phyloP scores from a whole-genome alignment of 30 jellyfish, hydroid and myxozoan genomes.

The Rhopilema esculentum region DNA sequence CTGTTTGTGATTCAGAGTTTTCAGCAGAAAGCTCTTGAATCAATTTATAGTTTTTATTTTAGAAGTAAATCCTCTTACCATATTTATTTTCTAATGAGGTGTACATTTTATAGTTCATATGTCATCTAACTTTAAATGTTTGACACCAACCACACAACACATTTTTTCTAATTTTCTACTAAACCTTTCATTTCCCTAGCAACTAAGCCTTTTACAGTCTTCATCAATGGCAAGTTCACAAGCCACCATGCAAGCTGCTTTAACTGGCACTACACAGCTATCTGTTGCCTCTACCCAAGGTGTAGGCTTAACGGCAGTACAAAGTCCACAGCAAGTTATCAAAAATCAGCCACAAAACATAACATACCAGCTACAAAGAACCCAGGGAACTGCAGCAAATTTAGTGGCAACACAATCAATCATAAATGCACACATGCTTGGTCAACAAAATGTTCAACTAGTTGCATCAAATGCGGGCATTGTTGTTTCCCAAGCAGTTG shows the following conservation, averaged over 20 bases:
- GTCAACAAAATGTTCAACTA: constrained; percentile 38
- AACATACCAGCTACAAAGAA: constrained; percentile 58
- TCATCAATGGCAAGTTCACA: constrained; percentile 50
- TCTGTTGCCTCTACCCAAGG: constrained; percentile 64
- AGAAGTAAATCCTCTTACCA: too few species aligned
- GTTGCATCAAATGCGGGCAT: constrained; percentile 36
- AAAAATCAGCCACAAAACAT: constrained; percentile 55
- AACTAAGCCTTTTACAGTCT: constrained; percentile 30
- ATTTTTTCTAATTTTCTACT: background rate
- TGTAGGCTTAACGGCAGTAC: constrained; percentile 38
- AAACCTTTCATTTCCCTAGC: background rate
- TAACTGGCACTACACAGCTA: constrained; percentile 41
- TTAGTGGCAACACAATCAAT: constrained; percentile 39
- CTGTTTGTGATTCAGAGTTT: too few species aligned
- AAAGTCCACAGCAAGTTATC: constrained; percentile 48
- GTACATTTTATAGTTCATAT: too few species aligned
- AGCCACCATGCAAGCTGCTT: constrained; percentile 39
- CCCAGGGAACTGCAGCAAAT: constrained; percentile 10
- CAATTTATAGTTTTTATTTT: too few species aligned
- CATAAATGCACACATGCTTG: constrained; percentile 24
- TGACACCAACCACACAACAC: background rate
- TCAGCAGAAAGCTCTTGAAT: too few species aligned
- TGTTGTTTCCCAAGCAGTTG: constrained; percentile 27
- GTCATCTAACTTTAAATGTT: too few species aligned
- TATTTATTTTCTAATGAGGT: too few species aligned